These are phyloP conservation scores for Chauna torquata DNA, from an alignment of 2,113 vertebrate genomes.

Conservation along the genomic window DNA sequence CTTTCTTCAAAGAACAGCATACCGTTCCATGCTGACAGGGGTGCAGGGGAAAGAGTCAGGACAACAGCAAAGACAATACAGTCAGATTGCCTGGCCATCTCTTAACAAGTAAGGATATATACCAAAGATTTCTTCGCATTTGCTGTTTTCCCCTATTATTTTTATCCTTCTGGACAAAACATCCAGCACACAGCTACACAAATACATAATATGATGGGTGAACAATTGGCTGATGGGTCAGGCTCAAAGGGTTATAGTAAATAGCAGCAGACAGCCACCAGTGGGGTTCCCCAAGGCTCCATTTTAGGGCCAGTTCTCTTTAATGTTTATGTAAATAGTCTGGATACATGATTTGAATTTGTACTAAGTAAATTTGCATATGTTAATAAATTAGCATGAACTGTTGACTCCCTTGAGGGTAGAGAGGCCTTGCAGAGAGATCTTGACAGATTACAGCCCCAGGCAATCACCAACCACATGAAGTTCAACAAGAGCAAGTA, in stretches of 20 bases:
- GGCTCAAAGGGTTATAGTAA: not conserved
- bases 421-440: not conserved
- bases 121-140: not conserved
- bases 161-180: not conserved
- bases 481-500: not conserved
- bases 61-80: not conserved
- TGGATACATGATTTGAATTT: not conserved
- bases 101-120: not conserved
- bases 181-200: not conserved
- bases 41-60: not conserved
- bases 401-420: not conserved
- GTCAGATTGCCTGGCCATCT: not conserved
- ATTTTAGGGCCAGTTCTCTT: not conserved
- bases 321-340: not conserved
- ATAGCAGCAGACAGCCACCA: not conserved
- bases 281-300: not conserved
- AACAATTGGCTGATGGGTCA: not conserved
- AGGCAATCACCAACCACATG: not conserved
- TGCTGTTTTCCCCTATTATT: not conserved
- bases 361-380: not conserved
- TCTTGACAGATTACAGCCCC: not conserved
- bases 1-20: not conserved
- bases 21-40: not conserved
- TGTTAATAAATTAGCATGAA: not conserved
- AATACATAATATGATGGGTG: not conserved